A percentile compares a stretch with the other conserved stretches of the same genome.
phyloP scores from a whole-genome alignment of 2,888 invertebrate species.

The Allolobophora icterica region DNA sequence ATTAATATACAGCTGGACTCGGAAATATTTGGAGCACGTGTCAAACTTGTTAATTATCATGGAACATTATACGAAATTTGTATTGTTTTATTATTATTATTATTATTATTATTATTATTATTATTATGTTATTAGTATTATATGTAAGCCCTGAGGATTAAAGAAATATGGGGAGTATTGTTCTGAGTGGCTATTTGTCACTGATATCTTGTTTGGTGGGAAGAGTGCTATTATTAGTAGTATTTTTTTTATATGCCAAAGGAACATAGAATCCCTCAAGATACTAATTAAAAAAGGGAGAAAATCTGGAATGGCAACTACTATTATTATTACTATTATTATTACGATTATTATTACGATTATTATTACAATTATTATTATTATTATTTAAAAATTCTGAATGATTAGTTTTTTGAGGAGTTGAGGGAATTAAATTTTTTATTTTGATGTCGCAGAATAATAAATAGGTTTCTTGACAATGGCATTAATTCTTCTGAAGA shows the following conservation, averaged over 20 bases:
- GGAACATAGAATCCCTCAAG: no score
- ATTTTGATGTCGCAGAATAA: neutral
- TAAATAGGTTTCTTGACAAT: neutral
- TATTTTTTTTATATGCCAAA: neutral
- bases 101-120: no score
- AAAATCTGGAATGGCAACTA: neutral
- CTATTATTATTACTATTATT: neutral
- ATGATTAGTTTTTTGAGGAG: neutral
- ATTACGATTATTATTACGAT: neutral
- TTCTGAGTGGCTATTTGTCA: no score
- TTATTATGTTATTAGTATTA: neutral
- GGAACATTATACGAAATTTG: neutral
- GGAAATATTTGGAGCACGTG: neutral
- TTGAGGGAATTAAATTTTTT: neutral
- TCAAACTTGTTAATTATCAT: neutral
- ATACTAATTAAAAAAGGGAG: neutral
- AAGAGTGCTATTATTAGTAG: neutral
- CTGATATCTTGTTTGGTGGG: neutral
- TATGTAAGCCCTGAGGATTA: neutral
- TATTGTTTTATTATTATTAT: neutral
- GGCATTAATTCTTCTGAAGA: neutral
- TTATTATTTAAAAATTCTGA: no score
- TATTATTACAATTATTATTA: neutral
- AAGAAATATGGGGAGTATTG: no score
- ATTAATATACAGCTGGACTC: neutral